Evolutionary conservation across 2,113 vertebrate species (phyloP).

Genomic region (Speoplatyrhinus poulsoni): DNA sequence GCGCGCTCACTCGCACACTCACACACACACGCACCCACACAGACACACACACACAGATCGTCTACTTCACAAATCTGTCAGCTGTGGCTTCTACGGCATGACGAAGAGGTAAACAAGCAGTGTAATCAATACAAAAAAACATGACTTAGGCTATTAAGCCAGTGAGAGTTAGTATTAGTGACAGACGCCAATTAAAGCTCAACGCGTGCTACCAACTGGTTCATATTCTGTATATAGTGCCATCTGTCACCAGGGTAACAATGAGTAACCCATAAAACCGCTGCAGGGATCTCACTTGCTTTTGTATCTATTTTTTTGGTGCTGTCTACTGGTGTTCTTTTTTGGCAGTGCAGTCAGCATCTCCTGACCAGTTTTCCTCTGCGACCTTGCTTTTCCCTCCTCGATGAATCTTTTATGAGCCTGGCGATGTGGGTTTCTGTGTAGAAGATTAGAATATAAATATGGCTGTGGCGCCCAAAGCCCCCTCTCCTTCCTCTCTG

Average conservation of each 20-base stretch:
- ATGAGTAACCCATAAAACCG: constrained; percentile 41
- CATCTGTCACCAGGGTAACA: constrained; percentile 24
- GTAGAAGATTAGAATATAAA: constrained; percentile 84
- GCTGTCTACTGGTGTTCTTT: constrained; percentile 30
- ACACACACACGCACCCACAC: background rate
- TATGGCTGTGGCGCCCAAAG: constrained; percentile 72
- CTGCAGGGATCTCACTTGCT: constrained; percentile 25
- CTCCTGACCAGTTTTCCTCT: constrained; percentile 71
- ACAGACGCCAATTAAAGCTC: constrained; percentile 44
- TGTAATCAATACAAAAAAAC: constrained; percentile 33
- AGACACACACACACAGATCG: constrained; percentile 27
- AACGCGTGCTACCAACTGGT: constrained; percentile 34
- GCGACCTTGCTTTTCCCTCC: constrained; percentile 77
- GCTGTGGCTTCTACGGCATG: constrained; percentile 24
- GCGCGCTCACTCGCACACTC: background rate
- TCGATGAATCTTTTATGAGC: constrained; percentile 83
- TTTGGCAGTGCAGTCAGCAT: constrained; percentile 66
- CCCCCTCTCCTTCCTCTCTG: constrained; percentile 62
- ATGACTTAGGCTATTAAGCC: constrained; percentile 4
- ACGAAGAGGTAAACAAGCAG: constrained; percentile 41
- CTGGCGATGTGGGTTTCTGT: constrained; percentile 76
- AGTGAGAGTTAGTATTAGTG: constrained; percentile 21
- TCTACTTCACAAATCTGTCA: constrained; percentile 59
- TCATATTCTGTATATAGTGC: constrained; percentile 19
- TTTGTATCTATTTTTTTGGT: constrained; percentile 27